phyloP scores from a whole-genome alignment of 1,140 invertebrate species.

The Oryctes rhinoceros region DNA sequence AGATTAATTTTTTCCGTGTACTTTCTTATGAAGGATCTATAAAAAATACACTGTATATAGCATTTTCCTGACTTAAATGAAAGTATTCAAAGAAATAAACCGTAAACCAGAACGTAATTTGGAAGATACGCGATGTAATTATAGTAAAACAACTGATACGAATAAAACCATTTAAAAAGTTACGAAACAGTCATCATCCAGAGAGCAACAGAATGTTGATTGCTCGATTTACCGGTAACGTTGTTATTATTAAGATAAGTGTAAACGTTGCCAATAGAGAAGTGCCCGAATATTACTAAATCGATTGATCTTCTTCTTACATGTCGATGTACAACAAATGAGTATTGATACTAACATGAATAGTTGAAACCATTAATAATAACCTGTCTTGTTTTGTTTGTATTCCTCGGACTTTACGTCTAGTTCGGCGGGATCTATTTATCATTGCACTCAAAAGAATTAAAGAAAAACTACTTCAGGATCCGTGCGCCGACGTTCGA shows the following conservation, averaged over 20 bases:
- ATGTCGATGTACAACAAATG: slow-evolving; percentile 43
- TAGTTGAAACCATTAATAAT: slow-evolving; percentile 40
- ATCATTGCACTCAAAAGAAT: slow-evolving; percentile 36
- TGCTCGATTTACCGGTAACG: slow-evolving; percentile 31
- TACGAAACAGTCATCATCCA: slow-evolving; percentile 16
- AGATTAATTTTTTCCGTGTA: too few species aligned
- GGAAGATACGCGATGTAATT: neutral
- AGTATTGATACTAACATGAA: slow-evolving; percentile 42
- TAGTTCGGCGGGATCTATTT: slow-evolving; percentile 34
- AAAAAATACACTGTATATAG: too few species aligned
- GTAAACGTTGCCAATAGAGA: slow-evolving; percentile 37
- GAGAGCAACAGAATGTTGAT: slow-evolving; percentile 15
- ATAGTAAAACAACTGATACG: slow-evolving; percentile 7
- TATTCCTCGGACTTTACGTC: slow-evolving; percentile 35
- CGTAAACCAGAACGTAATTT: too few species aligned
- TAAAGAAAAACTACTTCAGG: slow-evolving; percentile 28
- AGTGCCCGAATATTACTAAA: slow-evolving; percentile 30
- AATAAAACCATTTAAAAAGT: slow-evolving; percentile 8
- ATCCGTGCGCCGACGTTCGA: slow-evolving; percentile 2
- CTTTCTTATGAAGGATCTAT: too few species aligned
- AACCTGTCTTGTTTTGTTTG: slow-evolving; percentile 40
- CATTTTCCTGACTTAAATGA: too few species aligned
- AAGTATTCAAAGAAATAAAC: too few species aligned
- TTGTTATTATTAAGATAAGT: slow-evolving; percentile 33
- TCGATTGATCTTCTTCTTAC: slow-evolving; percentile 41